phyloP scores from a whole-genome alignment of 1,140 invertebrate genomes.

The Apocrypta bakeri region DNA sequence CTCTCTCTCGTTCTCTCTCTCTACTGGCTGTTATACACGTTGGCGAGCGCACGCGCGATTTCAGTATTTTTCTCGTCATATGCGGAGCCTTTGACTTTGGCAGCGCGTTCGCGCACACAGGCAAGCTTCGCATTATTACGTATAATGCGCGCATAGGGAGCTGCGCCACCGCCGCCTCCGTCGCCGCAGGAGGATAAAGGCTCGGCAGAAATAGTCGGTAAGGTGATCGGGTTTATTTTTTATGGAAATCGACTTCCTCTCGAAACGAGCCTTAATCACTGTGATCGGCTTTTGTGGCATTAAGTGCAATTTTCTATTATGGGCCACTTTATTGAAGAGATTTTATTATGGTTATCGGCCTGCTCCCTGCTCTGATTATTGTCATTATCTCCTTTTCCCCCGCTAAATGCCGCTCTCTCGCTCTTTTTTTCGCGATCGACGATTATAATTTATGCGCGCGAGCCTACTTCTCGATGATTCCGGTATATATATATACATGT shows the following conservation, averaged over 20 bases:
- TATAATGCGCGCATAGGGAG: conserved; percentile 30
- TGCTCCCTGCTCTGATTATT: conserved; percentile 11
- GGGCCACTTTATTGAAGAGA: conserved; percentile 46
- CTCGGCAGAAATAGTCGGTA: conserved; percentile 1
- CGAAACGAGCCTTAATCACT: conserved; percentile 44
- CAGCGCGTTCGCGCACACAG: background rate
- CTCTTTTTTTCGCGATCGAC: background rate
- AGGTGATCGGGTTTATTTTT: conserved; percentile 51
- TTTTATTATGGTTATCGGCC: conserved; percentile 39
- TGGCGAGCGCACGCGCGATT: conserved; percentile 18
- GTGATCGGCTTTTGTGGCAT: conserved; percentile 42
- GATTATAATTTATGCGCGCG: background rate
- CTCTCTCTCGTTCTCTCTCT: too few relatives aligned
- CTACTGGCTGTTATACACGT: too few relatives aligned
- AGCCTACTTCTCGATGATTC: too few relatives aligned
- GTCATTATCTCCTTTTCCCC: conserved; percentile 6
- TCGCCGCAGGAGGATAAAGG: conserved; percentile 21
- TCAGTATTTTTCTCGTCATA: conserved; percentile 25
- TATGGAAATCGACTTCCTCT: conserved; percentile 43
- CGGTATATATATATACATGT: too few relatives aligned
- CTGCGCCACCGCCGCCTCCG: too few relatives aligned
- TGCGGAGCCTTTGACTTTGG: conserved; percentile 34
- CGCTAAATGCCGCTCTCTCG: background rate
- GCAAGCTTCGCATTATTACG: conserved; percentile 28
- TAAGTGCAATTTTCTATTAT: conserved; percentile 48